Evolutionary conservation across 2,797 vertebrate species (phyloP), one percentile per base, ranked within the genome.

Genomic region (Bradypodion pumilum): DNA sequence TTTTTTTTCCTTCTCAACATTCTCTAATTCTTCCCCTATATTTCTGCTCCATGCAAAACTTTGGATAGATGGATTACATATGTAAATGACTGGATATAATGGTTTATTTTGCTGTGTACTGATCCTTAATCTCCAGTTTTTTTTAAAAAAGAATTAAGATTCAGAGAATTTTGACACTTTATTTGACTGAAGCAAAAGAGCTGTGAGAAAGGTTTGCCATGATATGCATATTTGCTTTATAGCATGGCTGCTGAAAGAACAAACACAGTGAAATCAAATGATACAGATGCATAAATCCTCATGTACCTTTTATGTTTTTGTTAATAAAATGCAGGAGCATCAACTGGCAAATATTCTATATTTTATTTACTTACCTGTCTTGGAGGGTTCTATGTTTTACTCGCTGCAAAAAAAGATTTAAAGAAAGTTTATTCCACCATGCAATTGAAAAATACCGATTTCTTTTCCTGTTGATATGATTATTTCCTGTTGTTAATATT

Each of bases 321-420:
- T 35, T 72, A 25, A 59, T 82, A 75, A 81, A 74, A 86, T 52
- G 73, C 35, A 83, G 65, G 16, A 84, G 77, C 63, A 90, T 66
- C 68, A 68, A 92, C 75, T 68, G 80, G 13, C 49, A 83, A 88
- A 59, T 40, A 88, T 35, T 92, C 89, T 89, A 23, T 77, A 87
- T 92, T 87, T 90, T 83, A 83, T 85, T 81, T 94, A 95, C 96
- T 94, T 94, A 95, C 96, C 93, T 96, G 88, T 95, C 95, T 88
- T 92, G 91, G 87, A 96, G 93, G 86, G 88, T 91, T 93, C 93
- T 96, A 80, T 96, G 94, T 91, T 96, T 96, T 86, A 96, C 93
- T 94, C 95, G 94, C 96, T 96, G 94, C 76, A 5, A 91, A 95
- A 85, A 94, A 74, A 91, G 89, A 82, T 56, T 16, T 56, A 40